Base-by-base conservation (phyloP, 2,113 vertebrate genomes). In the Pelobates fuscus region DNA sequence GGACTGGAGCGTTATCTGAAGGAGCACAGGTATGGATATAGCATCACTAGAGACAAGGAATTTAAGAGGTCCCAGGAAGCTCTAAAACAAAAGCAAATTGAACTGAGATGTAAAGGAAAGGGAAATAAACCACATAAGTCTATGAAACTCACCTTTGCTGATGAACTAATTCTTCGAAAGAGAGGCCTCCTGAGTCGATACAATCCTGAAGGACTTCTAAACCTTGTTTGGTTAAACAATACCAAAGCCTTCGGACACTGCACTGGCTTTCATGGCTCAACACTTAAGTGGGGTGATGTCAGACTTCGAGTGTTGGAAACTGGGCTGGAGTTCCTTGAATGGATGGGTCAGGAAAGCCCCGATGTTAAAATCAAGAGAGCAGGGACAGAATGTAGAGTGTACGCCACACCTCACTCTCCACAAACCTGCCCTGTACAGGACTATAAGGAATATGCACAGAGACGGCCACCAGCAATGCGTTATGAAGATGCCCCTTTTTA, bases 71-170 rank as follows among this genome's bases (percentile, higher is more conserved):
- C 93, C 52, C 93, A 94, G 70, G 92, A 94, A 77, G 93, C 93
- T 60, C 84, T 94, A 43, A 94, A 94, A 52, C 92, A 93, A 80
- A 94, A 94, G 79, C 92, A 94, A 66, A 88, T 90, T 20, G 90
- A 91, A 67, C 86, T 94, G 27, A 86, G 88, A 54, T 90, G 94
- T 83, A 95, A 82, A 87, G 85, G 88, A n/a, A 94, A 96, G 72
- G 93, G 93, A 24, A 94, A 94, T 66, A 94, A 93, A 78, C 93
- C 93, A 0, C 93, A 94, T 81, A 94, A 94, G 64, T 94, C 93
- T 63, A 94, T 94, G 92, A 94, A 94, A 78, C 91, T 94, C 61
- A 94, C 93, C 57, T 92, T 94, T 77, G 92, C 92, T 0, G 93
- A 94, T 15, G 93, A 94, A 64, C 89, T 94, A 78, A 93, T 94